A percentile compares a stretch with the other conserved stretches of the same genome.
Conservation (phyloP, 2,797 vertebrate species). For the Epinephelus awoara region DNA sequence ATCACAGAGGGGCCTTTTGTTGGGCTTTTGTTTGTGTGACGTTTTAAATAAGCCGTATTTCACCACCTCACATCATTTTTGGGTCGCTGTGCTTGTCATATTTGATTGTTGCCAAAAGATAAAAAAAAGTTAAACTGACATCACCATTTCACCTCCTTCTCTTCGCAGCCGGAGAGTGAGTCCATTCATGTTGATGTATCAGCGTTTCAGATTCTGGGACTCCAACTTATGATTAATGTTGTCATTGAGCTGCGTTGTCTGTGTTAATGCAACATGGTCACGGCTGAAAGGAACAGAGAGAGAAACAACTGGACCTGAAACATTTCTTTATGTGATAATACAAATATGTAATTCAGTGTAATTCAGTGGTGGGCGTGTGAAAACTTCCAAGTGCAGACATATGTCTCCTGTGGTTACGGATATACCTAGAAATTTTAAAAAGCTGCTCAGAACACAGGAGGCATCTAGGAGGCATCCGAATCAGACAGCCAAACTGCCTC, state of each 20-base stretch:
- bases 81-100: neutral
- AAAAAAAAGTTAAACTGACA: neutral
- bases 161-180: constrained; percentile 17
- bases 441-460: too few relatives aligned
- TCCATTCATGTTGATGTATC: constrained; percentile 6
- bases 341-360: neutral
- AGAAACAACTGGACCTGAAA: constrained; percentile 23
- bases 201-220: constrained; percentile 16
- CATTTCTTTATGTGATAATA: neutral
- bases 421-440: too few relatives aligned
- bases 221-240: constrained; percentile 1
- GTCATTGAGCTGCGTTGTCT: neutral
- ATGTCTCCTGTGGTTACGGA: neutral
- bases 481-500: too few relatives aligned
- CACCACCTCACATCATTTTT: neutral
- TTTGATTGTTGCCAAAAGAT: neutral
- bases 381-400: neutral
- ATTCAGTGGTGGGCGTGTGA: neutral
- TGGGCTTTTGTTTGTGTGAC: neutral
- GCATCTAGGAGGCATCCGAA: too few relatives aligned
- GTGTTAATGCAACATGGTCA: neutral
- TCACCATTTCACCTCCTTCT: neutral
- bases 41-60: neutral
- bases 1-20: neutral
- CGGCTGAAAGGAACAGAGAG: constrained; percentile 1